Evolutionary conservation across 2,797 vertebrate genomes (phyloP).

Genomic region (Ptychobarbus kaznakovi): DNA sequence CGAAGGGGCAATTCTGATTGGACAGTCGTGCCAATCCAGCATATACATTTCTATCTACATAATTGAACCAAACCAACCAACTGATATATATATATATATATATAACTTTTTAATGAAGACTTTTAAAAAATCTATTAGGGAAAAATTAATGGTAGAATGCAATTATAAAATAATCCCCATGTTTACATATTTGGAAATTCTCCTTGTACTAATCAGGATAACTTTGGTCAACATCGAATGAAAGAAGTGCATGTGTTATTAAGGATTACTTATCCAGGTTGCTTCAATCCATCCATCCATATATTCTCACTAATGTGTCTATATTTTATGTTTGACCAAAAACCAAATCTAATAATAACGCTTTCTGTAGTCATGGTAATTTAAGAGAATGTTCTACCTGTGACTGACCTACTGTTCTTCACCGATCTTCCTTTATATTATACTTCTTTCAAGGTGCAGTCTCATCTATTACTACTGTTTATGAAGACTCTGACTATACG

Average conservation of each 20-base stretch:
- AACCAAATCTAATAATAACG: background rate
- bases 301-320: background rate
- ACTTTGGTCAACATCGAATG: background rate
- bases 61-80: too few relatives aligned
- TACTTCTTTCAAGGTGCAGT: conserved; percentile 23
- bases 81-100: too few relatives aligned
- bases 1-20: too few relatives aligned
- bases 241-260: background rate
- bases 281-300: background rate
- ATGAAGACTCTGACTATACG: conserved; percentile 35
- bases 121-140: too few relatives aligned
- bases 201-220: background rate
- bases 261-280: background rate
- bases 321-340: background rate
- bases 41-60: too few relatives aligned
- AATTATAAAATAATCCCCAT: background rate
- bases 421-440: background rate
- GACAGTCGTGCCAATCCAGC: too few relatives aligned
- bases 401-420: conserved; percentile 12
- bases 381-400: background rate
- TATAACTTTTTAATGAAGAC: too few relatives aligned
- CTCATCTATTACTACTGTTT: conserved; percentile 39
- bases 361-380: conserved; percentile 12
- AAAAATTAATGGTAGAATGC: too few relatives aligned
- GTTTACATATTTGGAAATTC: background rate